phyloP scores from a whole-genome alignment of 1,140 invertebrate genomes.

The Frieseomelitta varia region DNA sequence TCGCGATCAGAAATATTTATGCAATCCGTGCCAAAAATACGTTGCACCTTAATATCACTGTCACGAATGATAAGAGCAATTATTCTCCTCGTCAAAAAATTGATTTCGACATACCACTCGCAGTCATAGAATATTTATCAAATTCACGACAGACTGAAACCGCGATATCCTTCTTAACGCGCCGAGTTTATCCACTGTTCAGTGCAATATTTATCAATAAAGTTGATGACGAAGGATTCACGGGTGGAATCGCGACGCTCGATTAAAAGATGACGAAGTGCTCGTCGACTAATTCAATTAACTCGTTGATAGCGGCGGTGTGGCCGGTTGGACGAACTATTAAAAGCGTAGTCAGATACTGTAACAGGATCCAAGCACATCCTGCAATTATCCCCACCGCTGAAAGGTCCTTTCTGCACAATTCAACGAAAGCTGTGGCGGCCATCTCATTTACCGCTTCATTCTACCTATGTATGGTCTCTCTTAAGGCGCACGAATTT shows the following conservation, averaged over 20 bases:
- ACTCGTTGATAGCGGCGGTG: slow-evolving; percentile 16
- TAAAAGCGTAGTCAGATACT: slow-evolving; percentile 6
- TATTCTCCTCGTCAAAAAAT: no score
- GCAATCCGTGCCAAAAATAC: no score
- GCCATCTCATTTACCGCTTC: no score
- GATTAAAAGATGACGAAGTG: slow-evolving; percentile 21
- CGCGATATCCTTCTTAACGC: no score
- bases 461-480: no score
- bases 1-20: no score
- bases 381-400: slow-evolving; percentile 2
- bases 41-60: no score
- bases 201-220: slow-evolving; percentile 1
- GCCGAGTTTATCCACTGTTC: neutral
- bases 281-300: slow-evolving; percentile 54
- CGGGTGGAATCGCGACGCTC: neutral
- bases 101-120: no score
- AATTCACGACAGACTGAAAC: neutral
- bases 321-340: slow-evolving; percentile 7
- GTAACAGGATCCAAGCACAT: slow-evolving; percentile 17
- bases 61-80: no score
- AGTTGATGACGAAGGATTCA: neutral
- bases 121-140: no score
- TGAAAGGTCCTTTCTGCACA: neutral
- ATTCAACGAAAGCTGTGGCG: neutral
- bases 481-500: neutral